Base-by-base conservation (phyloP, 2,888 invertebrate species). In the Eulithis testata region DNA sequence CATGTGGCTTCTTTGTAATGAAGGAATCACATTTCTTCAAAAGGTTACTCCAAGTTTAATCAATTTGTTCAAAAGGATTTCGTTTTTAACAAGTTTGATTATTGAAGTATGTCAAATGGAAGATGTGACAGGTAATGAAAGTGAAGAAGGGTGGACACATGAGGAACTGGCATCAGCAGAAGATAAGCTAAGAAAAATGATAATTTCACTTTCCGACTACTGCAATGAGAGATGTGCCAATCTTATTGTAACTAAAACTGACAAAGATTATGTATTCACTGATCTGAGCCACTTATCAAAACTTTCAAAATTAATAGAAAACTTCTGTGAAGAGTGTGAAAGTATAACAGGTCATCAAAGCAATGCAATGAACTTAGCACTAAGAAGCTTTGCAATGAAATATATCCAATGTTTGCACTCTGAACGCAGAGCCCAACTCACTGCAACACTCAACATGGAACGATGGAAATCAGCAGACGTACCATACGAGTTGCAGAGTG, bases 391-490 rank as follows among this genome's bases (percentile, higher is more conserved):
- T 94, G 97, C 98, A 0, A 97, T 96, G 82, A 96, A 97, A 81
- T 99, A 98, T 89, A 97, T 98, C 59, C 96, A 97, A 81, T 95
- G 96, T 79, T 98, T 99, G 86, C 99, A 99, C 87, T 94, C 95
- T 49, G 98, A 98, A 80, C 94, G 97, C 53, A 97, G 97, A 87
- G 95, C 95, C 59, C 98, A 98, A 87, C 90, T 99, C 60, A 96
- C 96, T 50, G 87, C 97, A 68, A 94, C 98, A 45, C 92, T 99
- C 52, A 99, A 99, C 83, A 95, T 95, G 70, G 99, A 99, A 87
- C 94, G 97, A 67, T 99, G 99, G 99, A 98, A 97, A 81, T 95
- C 96, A 76, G 97, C 98, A 4, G 98, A 98, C 79, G 97, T 99
- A 58, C 97, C 98, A 0, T 93, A 94, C 72, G 97, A 98, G 83